Evolutionary conservation across 2,888 invertebrate genomes (phyloP).

Genomic region (Hypolimnas misippus): DNA sequence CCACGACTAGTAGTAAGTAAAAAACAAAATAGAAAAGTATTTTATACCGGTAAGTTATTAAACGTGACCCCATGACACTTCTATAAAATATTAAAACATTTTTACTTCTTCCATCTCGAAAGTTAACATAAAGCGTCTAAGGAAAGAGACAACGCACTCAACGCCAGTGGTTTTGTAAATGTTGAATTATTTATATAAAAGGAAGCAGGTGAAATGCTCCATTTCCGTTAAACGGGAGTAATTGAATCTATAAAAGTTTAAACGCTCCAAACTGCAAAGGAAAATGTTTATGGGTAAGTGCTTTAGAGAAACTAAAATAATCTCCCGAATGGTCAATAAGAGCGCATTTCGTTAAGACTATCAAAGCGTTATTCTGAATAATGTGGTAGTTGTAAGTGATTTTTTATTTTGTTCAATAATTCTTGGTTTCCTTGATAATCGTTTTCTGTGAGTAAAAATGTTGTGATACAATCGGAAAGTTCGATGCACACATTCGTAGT

Average conservation of each 20-base stretch:
- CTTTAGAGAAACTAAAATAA: background rate
- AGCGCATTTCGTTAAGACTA: background rate
- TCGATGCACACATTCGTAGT: too few species aligned
- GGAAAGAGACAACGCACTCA: slow-evolving; percentile 5
- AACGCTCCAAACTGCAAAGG: slow-evolving; percentile 13
- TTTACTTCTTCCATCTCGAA: slow-evolving; percentile 7
- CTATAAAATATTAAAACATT: slow-evolving; percentile 4
- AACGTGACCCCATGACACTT: background rate
- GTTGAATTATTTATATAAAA: slow-evolving; percentile 16
- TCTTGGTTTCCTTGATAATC: too few species aligned
- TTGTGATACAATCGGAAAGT: too few species aligned
- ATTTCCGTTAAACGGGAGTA: slow-evolving; percentile 46
- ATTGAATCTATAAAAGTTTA: slow-evolving; percentile 47
- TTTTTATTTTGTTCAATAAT: too few species aligned
- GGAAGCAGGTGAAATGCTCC: slow-evolving; percentile 12
- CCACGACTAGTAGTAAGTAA: too few species aligned
- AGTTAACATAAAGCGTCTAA: slow-evolving; percentile 1
- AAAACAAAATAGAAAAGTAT: too few species aligned
- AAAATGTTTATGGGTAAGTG: background rate
- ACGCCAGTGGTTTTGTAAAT: slow-evolving; percentile 7
- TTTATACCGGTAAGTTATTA: background rate
- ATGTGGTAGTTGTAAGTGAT: too few species aligned
- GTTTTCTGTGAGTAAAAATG: too few species aligned
- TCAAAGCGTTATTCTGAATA: too few species aligned
- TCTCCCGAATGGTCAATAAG: background rate